Conservation (phyloP, 2,797 vertebrate genomes). For the Artibeus jamaicensis region DNA sequence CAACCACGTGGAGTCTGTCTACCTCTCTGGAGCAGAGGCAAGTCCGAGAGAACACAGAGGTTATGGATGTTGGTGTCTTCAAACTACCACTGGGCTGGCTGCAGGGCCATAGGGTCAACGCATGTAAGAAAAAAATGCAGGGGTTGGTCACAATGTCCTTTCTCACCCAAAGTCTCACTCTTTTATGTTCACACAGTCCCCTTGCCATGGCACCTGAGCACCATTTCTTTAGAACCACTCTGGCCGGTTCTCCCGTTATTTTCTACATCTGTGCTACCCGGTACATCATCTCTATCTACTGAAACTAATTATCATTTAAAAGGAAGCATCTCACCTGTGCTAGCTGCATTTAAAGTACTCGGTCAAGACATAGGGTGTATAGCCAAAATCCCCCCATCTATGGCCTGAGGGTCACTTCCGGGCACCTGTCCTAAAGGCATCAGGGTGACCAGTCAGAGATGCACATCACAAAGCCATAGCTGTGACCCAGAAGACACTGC, state of each 20-base stretch:
- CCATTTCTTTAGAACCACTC: background rate
- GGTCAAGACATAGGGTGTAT: background rate
- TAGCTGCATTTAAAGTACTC: background rate
- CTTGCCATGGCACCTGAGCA: background rate
- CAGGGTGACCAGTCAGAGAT: background rate
- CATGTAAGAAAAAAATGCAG: rapidly evolving
- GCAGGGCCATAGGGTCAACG: too few species aligned
- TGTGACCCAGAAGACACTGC: background rate
- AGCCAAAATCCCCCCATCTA: background rate
- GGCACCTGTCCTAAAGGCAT: background rate
- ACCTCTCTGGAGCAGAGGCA: background rate
- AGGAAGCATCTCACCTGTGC: background rate
- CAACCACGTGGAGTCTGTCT: background rate
- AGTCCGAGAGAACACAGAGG: background rate
- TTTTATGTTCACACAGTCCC: background rate
- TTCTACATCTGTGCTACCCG: background rate
- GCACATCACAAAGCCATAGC: background rate
- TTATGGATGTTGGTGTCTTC: background rate
- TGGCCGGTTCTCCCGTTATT: background rate
- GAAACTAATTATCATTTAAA: background rate
- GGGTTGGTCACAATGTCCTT: background rate
- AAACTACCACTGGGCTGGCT: too few species aligned
- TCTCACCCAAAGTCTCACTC: background rate
- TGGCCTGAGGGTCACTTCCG: background rate
- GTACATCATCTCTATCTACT: too few species aligned